Evolutionary conservation across 2,113 vertebrate species (phyloP), one percentile per base, ranked within the genome.

Genomic region (Aegotheles bennettii): DNA sequence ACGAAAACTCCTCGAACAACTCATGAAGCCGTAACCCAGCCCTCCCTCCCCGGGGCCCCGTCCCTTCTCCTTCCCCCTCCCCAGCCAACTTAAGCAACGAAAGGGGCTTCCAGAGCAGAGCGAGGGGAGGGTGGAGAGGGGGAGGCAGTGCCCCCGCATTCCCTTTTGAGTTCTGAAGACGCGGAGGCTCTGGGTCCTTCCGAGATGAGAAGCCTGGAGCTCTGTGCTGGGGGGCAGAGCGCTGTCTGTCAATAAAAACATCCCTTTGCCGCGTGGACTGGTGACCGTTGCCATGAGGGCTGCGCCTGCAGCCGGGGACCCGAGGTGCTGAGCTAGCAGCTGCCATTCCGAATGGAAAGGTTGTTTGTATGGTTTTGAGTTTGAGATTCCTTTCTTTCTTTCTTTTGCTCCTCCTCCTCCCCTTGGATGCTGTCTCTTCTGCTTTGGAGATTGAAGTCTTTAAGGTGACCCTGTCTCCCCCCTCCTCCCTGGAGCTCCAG

Each of bases 1-100:
- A 98, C 5, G 99, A 99, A 87, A 99, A 99, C 82, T 97, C 98
- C 36, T 94, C 98, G 67, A 98, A 99, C 97, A 99, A 99, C 97
- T 99, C 99, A 21, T 99, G 99, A 99, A 99, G 97, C 87, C 97
- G 87, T 87, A 93, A 85, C 24, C 57, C 35, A 35, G 73, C 74
- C 80, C 95, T 90, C 84, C 84, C 76, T 81, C 90, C 95, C 89
- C 13, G 56, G 89, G 92, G 86, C 90, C 95, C 88, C 77, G 43
- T 76, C 84, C 87, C 50, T 79, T 87, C 35, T 90, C 95, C 74
- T 59, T 54, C 59, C 67, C 91, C 73, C 69, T 87, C 80, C 91
- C 94, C 92, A 75, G 50, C 79, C 70, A 68, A 31, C 21, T 2
- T 4, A 15, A 80, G 84, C 94, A 88, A 28, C 90, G 13, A 42